These are phyloP conservation scores for Hipposideros armiger DNA, from an alignment of 2,113 vertebrate genomes.

Conservation along the genomic window DNA sequence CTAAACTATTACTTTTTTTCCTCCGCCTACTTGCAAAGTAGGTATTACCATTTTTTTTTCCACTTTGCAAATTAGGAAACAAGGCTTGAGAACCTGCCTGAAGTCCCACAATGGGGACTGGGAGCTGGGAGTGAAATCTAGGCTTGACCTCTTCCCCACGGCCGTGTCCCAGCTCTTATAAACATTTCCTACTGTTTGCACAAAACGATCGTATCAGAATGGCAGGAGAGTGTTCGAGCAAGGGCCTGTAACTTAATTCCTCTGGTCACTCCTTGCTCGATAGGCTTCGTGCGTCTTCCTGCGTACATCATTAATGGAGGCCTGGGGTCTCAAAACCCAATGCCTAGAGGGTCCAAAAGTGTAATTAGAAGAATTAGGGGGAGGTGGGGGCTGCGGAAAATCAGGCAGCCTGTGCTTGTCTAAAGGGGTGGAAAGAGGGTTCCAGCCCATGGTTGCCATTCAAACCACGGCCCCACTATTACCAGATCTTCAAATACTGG, in stretches of 20 bases:
- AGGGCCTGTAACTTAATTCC: background rate
- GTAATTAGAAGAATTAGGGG: background rate
- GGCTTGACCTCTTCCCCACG: background rate
- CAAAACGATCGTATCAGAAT: background rate
- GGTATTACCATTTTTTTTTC: background rate
- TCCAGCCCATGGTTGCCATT: background rate
- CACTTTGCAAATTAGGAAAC: background rate
- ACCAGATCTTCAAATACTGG: background rate
- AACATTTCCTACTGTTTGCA: constrained; percentile 8
- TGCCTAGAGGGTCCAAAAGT: too few relatives aligned
- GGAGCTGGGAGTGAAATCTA: background rate
- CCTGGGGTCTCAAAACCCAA: background rate
- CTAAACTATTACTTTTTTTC: too few relatives aligned
- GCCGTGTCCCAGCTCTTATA: background rate
- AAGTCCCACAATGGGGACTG: background rate
- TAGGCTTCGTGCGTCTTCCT: background rate
- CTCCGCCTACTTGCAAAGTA: background rate
- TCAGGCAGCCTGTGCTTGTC: background rate
- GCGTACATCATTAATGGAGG: background rate
- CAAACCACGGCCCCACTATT: background rate
- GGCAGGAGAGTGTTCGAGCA: background rate
- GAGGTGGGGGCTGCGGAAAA: background rate
- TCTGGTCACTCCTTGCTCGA: background rate
- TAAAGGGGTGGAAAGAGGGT: background rate
- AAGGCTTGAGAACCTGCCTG: background rate